Evolutionary conservation across 2,113 vertebrate genomes (phyloP), one percentile per base, ranked within the genome.

Genomic region (Chinchilla lanigera): DNA sequence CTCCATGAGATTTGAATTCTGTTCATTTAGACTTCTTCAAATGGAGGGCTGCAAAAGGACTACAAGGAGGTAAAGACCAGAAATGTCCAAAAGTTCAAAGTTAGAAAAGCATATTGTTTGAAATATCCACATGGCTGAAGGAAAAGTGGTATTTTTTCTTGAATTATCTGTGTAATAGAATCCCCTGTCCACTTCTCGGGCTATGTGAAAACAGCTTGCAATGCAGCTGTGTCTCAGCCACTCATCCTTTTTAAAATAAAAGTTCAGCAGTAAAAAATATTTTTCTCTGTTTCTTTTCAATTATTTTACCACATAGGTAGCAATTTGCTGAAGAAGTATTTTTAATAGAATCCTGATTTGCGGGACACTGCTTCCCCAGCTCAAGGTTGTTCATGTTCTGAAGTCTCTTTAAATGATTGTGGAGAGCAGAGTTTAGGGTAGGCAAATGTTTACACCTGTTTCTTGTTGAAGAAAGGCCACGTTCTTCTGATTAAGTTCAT

Each of bases 241-340:
- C 33, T 86, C 83, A 95, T 61, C 81, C 75, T 97, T 91, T n/a
- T 80, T 80, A 50, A 78, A 78, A 33, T 89, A 60, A 86, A 94
- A 89, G 82, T 82, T 94, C 65, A 84, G 89, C 61, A 65, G 91
- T 52, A 93, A 30, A 65, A 87, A 84, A 92, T 82, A 56, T 58
- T 71, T 93, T 87, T 61, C 24, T 89, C 81, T 84, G 61, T 84
- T 95, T 95, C 44, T n/a, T 85, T 73, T 84, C 8, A 4, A 91
- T 56, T 33, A 41, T 93, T 86, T 97, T 97, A 89, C 87, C n/a
- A 67, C 54, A 38, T 41, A 87, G 94, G 75, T 89, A 71, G 56
- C 78, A 38, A 88, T 94, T 94, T 97, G 95, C 97, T 97, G 96
- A 98, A 93, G 93, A 96, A 84, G 80, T 81, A 52, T 20, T 97